Evolutionary conservation across 2,113 vertebrate genomes (phyloP).

Genomic region (Benthochromis sp.): DNA sequence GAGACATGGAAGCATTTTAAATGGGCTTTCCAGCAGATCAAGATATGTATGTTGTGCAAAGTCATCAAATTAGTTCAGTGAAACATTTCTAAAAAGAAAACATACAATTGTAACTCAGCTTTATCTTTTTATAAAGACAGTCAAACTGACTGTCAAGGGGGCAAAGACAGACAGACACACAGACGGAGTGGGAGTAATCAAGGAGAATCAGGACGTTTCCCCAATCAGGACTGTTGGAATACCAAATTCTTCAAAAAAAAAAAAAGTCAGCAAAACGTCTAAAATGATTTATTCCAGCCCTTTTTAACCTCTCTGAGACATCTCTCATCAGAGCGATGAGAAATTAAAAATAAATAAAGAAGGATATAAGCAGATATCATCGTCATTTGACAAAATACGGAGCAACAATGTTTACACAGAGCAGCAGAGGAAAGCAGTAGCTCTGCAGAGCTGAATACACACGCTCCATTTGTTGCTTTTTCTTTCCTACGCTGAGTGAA

Average conservation of each 20-base stretch:
- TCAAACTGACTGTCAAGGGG: not conserved
- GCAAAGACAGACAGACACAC: accelerated
- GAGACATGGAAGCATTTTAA: not conserved
- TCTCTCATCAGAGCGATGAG: not conserved
- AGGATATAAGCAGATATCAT: not conserved
- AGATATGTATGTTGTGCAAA: not conserved
- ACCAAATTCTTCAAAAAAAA: not conserved
- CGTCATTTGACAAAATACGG: not conserved
- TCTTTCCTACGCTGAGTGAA: not conserved
- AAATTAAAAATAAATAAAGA: not conserved
- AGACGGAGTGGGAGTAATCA: not conserved
- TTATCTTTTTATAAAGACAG: not conserved
- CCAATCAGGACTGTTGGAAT: not conserved
- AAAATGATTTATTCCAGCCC: not conserved
- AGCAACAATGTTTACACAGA: not conserved
- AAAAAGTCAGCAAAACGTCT: not conserved
- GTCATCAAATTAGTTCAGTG: not conserved
- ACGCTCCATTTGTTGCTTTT: not conserved
- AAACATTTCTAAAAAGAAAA: not conserved
- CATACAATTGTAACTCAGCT: not conserved
- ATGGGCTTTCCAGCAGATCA: not conserved
- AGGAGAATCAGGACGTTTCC: not conserved
- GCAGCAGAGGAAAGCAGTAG: not conserved
- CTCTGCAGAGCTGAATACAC: not conserved
- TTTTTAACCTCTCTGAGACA: not conserved